These are phyloP conservation scores for Tolmerus cingulatus DNA, from an alignment of 2,888 invertebrate species.

Conservation along the genomic window DNA sequence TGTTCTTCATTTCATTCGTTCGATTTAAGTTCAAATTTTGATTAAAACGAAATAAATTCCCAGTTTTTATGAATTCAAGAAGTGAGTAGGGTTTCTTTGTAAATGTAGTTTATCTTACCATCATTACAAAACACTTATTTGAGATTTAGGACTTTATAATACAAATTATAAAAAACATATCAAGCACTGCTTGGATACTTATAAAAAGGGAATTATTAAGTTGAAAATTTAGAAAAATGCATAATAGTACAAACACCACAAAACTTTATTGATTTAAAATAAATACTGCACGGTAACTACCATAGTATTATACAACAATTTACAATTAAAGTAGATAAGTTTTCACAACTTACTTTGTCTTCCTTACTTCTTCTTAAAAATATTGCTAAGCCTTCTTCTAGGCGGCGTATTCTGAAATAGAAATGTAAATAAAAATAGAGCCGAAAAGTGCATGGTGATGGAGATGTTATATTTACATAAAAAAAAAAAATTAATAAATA, in stretches of 20 bases:
- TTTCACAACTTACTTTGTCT: background rate
- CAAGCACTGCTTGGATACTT: background rate
- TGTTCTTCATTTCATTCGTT: no score
- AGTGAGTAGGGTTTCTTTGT: no score
- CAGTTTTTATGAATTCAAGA: no score
- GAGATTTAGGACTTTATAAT: background rate
- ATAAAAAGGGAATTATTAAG: background rate
- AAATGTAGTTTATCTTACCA: no score
- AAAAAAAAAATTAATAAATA: background rate
- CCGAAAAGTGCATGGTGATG: background rate
- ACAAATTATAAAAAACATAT: background rate
- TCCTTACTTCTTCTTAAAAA: constrained; percentile 59
- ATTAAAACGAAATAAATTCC: no score
- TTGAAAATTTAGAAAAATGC: background rate
- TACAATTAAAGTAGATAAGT: background rate
- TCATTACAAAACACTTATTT: no score
- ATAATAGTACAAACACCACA: background rate
- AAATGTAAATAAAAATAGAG: constrained; percentile 27
- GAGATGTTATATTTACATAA: background rate
- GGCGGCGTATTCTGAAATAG: constrained; percentile 61
- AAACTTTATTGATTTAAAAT: background rate
- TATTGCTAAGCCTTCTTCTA: constrained; percentile 59
- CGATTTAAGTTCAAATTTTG: no score
- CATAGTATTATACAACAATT: background rate
- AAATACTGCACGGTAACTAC: background rate